Evolutionary conservation across 2,888 invertebrate species (phyloP).

Genomic region (Acrobasis repandana): DNA sequence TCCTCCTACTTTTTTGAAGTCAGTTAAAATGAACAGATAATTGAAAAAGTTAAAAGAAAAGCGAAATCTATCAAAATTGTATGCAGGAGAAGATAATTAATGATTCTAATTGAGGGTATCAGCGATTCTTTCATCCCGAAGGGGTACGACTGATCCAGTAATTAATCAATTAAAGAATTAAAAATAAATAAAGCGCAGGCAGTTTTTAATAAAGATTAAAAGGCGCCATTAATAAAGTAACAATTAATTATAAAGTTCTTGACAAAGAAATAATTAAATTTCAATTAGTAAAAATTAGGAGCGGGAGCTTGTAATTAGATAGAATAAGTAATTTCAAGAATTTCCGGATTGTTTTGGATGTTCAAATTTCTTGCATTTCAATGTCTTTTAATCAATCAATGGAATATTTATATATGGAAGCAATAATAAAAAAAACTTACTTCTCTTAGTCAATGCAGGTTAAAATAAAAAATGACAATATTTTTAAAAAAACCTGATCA

Average conservation of each 20-base stretch:
- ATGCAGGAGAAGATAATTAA: slow-evolving; percentile 14
- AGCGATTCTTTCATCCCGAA: slow-evolving; percentile 13
- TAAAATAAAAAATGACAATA: too few species aligned
- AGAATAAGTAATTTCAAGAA: not conserved
- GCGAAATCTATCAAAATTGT: not conserved
- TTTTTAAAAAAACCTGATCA: too few species aligned
- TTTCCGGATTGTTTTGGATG: not conserved
- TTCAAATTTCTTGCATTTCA: not conserved
- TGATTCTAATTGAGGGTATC: not conserved
- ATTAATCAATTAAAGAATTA: slow-evolving; percentile 22
- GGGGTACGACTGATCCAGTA: slow-evolving; percentile 9
- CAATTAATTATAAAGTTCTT: slow-evolving; percentile 23
- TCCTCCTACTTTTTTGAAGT: too few species aligned
- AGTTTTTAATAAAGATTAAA: slow-evolving; percentile 25
- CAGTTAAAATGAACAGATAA: not conserved
- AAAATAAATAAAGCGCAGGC: slow-evolving; percentile 21
- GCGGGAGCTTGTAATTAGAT: not conserved
- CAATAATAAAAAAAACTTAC: too few species aligned
- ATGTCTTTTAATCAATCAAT: too few species aligned
- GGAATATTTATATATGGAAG: too few species aligned
- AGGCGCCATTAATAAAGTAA: slow-evolving; percentile 21
- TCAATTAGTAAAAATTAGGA: slow-evolving; percentile 18
- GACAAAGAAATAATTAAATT: slow-evolving; percentile 24
- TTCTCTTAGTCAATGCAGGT: too few species aligned
- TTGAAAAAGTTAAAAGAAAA: not conserved